Evolutionary conservation across 2,113 vertebrate genomes (phyloP).

Genomic region (Pelecanoides urinatrix): DNA sequence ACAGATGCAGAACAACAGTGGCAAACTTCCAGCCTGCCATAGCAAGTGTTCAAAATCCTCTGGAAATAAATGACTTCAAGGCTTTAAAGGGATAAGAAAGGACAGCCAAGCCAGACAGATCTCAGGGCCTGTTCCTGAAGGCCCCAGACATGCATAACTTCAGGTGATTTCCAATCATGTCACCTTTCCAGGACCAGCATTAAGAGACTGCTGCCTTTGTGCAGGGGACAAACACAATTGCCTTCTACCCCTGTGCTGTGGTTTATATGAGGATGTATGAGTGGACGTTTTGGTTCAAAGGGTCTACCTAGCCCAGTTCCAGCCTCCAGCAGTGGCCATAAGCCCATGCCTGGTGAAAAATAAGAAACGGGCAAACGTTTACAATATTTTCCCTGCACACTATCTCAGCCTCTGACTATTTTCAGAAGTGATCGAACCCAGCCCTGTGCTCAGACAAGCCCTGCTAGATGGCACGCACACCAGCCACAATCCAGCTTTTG

Average conservation of each 20-base stretch:
- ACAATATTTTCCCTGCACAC: background rate
- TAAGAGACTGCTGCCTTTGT: background rate
- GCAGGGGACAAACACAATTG: background rate
- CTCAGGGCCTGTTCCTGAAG: background rate
- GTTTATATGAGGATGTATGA: background rate
- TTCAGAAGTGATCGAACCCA: background rate
- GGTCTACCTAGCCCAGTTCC: background rate
- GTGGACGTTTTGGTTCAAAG: background rate
- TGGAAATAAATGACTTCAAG: slow-evolving; percentile 23
- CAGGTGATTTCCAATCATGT: background rate
- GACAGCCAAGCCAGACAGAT: background rate
- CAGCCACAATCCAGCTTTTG: background rate
- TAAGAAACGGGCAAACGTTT: background rate
- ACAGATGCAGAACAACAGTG: slow-evolving; percentile 32
- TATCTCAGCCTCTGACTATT: background rate
- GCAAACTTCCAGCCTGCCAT: slow-evolving; percentile 35
- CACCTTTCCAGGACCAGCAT: background rate
- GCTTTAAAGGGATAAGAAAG: slow-evolving; percentile 24
- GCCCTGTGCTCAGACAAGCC: background rate
- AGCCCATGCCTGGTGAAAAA: background rate
- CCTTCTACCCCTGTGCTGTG: background rate
- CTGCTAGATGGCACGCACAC: accelerated
- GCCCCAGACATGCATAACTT: background rate
- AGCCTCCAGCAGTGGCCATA: background rate
- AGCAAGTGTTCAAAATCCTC: slow-evolving; percentile 3